Conservation (phyloP, 2,797 vertebrate genomes). For the Dromococcyx pavoninus region DNA sequence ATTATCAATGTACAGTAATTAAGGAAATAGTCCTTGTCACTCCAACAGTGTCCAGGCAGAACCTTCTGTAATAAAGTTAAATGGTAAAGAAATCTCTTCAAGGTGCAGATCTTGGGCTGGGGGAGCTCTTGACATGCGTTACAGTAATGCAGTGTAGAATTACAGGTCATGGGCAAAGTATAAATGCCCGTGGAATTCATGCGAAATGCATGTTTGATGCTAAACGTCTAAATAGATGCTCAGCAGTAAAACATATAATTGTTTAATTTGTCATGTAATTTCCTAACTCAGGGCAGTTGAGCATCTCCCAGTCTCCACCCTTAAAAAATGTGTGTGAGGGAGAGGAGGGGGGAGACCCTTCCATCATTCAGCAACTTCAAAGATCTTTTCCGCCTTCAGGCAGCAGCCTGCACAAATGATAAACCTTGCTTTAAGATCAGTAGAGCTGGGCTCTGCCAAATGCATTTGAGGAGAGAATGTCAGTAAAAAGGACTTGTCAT, state of each 20-base stretch:
- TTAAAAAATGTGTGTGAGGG: constrained; percentile 18
- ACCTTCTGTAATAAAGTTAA: constrained; percentile 75
- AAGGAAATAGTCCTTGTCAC: constrained; percentile 78
- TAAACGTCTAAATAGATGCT: background rate
- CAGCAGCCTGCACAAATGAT: constrained; percentile 56
- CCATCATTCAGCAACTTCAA: constrained; percentile 56
- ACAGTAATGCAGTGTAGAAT: background rate
- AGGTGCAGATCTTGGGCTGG: constrained; percentile 16
- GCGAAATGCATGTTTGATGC: background rate
- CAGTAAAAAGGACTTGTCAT: constrained; percentile 44
- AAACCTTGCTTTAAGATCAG: constrained; percentile 51
- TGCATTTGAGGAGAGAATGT: constrained; percentile 37
- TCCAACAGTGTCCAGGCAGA: constrained; percentile 68
- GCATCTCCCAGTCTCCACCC: constrained; percentile 43
- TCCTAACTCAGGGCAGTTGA: constrained; percentile 58
- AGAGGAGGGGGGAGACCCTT: constrained; percentile 33
- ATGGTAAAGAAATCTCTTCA: constrained; percentile 71
- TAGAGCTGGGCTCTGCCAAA: constrained; percentile 41
- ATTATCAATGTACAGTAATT: constrained; percentile 78
- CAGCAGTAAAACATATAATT: constrained; percentile 46
- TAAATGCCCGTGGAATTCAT: background rate
- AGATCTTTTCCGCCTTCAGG: constrained; percentile 57
- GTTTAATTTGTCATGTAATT: constrained; percentile 67
- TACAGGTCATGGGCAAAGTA: background rate
- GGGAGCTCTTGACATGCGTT: constrained; percentile 14